Evolutionary conservation across 2,113 vertebrate species (phyloP), one percentile per base, ranked within the genome.

Genomic region (Scomber colias): DNA sequence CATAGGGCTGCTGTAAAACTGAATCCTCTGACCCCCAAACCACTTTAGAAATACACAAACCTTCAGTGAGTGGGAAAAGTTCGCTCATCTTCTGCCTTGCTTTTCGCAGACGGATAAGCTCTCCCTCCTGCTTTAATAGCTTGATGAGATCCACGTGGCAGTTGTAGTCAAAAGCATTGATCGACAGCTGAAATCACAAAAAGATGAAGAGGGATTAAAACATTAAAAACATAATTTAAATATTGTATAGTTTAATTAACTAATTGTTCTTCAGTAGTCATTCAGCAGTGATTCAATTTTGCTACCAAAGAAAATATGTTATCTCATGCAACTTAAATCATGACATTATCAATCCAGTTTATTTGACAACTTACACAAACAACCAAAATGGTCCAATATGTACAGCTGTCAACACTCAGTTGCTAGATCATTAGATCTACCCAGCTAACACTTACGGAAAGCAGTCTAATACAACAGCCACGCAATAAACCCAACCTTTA

Each of bases 41-140:
- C 2, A 1, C 16, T 13, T 51, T 0, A 63, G 30, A 74, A 7
- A 59, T 65, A 13, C 53, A 92, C 87, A 48, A 79, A 99, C 98
- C 98, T 98, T 99, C 97, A 0, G 98, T 99, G 73, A 99, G 90
- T 0, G 98, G 98, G 48, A 99, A 99, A 79, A 98, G 95, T 48
- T 99, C 97, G 0, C 97, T 97, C 98, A 99, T 99, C 90, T 98
- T 99, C 94, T 98, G 97, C 46, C 98, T 95, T 31, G 98, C 98
- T 69, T 92, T 90, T 66, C 96, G 90, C 82, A 99, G 91, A 64
- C 94, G 95, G 56, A 93, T 71, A 68, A 99, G 89, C 83, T 99
- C 97, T 15, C 97, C 97, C 68, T 98, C 97, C 84, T 98, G 96
- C 55, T 96, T 95, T 3, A 99, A 94, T 24, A 99, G 93, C 89